A percentile compares a stretch with the other conserved stretches of the same genome.
Conservation (phyloP, 2,113 vertebrate species). For the Caranx ignobilis region DNA sequence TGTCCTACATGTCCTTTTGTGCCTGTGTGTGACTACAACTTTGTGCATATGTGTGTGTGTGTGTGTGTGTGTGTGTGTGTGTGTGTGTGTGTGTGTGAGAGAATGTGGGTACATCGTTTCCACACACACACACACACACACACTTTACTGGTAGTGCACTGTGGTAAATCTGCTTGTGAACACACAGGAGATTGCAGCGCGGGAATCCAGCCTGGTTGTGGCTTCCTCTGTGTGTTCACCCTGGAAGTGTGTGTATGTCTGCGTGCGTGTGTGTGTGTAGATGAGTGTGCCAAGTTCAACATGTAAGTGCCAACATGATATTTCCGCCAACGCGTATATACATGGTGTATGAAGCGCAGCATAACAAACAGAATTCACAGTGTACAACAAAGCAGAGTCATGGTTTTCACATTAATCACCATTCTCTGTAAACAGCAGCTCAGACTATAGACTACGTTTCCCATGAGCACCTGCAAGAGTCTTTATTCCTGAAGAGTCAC, state of each 20-base stretch:
- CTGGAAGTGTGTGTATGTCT: not conserved
- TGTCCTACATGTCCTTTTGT: no score
- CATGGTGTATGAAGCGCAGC: slow-evolving; percentile 14
- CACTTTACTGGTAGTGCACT: not conserved
- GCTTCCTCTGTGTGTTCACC: slow-evolving; percentile 14
- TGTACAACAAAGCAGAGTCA: not conserved
- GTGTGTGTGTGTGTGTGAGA: not conserved
- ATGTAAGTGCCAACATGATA: slow-evolving; percentile 23
- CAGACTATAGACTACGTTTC: no score
- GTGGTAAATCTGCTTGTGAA: slow-evolving; percentile 27
- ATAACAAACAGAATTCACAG: not conserved
- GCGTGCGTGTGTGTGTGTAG: slow-evolving; percentile 16
- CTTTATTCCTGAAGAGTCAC: no score
- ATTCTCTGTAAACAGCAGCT: not conserved
- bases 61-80: no score
- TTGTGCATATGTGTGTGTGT: no score
- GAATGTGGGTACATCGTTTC: not conserved
- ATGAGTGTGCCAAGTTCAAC: not conserved
- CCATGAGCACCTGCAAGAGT: no score
- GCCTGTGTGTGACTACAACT: no score
- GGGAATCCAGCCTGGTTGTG: not conserved
- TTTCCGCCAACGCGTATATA: not conserved
- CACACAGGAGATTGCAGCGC: not conserved
- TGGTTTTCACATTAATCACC: not conserved
- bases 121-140: not conserved